Evolutionary conservation across 2,888 invertebrate species (phyloP), one percentile per base, ranked within the genome.

Genomic region (Rapana venosa): DNA sequence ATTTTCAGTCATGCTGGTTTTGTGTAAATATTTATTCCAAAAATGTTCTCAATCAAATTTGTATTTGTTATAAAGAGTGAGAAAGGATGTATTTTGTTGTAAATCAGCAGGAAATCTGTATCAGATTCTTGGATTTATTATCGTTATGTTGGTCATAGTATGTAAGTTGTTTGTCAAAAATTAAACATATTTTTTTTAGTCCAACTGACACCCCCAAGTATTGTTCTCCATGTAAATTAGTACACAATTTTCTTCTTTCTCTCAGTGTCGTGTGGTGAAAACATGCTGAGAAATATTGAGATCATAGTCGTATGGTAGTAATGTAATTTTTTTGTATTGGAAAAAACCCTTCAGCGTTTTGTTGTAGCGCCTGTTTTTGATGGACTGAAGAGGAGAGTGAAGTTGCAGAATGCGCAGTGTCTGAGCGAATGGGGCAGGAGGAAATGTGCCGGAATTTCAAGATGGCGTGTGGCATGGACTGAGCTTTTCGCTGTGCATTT

Each of bases 401-500:
- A 26, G 66, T 66, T 66, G 66, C 20, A 66, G 61, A 20, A 20
- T 61, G 13, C 5, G 61, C 66, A 22, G 66, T 66, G 22, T 26
- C 13, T 26, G 66, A 22, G 26, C 20, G 66, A 66, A 66, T 74
- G 13, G 5, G 26, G 26, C 13, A 74, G 13, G 74, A 74, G 8
- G 47, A 13, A 26, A 74, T 74, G 30, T n/a, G n/a, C n/a, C n/a
- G 8, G 74, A 13, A 74, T 74, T 74, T 17, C 17, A 22, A 22
- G 66, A n/a, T 26, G 30, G n/a, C 74, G 13, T 74, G 26, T 74
- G 74, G n/a, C 47, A 47, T 6, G 47, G n/a, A n/a, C 74, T n/a
- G n/a, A 26, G 74, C 30, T n/a, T 74, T 74, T 74, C n/a, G 74
- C 74, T n/a, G 74, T 74, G 74, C 74, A 74, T 74, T 74, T 74